Evolutionary conservation across 1,140 invertebrate genomes (phyloP).

Genomic region (Cepaea nemoralis): DNA sequence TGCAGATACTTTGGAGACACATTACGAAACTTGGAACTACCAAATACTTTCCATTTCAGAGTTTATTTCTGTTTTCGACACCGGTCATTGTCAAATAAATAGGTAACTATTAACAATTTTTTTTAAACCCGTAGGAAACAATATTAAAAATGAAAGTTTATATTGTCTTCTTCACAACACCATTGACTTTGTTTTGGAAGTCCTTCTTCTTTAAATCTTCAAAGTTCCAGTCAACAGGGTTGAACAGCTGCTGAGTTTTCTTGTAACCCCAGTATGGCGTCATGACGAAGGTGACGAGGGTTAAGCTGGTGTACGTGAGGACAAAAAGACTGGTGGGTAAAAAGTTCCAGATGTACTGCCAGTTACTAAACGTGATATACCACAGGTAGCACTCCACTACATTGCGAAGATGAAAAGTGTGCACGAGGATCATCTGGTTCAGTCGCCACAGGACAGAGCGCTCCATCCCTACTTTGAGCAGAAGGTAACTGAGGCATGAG

Average conservation of each 20-base stretch:
- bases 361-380: conserved; percentile 60
- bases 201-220: conserved; percentile 34
- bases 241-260: conserved; percentile 67
- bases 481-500: conserved; percentile 64
- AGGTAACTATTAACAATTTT: too few species aligned
- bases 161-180: background rate
- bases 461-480: conserved; percentile 62
- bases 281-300: conserved; percentile 62
- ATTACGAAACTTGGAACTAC: too few species aligned
- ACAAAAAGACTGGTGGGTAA: conserved; percentile 61
- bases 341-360: conserved; percentile 52
- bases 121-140: too few species aligned
- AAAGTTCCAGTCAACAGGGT: conserved; percentile 67
- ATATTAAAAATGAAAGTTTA: too few species aligned
- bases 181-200: background rate
- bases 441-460: conserved; percentile 61
- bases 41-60: too few species aligned
- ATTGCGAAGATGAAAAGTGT: conserved; percentile 66
- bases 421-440: conserved; percentile 66
- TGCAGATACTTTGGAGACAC: too few species aligned
- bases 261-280: conserved; percentile 71
- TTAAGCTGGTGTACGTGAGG: conserved; percentile 58
- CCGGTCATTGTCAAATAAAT: background rate
- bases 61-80: too few species aligned
- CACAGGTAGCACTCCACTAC: conserved; percentile 63